Conservation (phyloP, 2,888 invertebrate genomes). For the Scaptomyza cyrtandrae region DNA sequence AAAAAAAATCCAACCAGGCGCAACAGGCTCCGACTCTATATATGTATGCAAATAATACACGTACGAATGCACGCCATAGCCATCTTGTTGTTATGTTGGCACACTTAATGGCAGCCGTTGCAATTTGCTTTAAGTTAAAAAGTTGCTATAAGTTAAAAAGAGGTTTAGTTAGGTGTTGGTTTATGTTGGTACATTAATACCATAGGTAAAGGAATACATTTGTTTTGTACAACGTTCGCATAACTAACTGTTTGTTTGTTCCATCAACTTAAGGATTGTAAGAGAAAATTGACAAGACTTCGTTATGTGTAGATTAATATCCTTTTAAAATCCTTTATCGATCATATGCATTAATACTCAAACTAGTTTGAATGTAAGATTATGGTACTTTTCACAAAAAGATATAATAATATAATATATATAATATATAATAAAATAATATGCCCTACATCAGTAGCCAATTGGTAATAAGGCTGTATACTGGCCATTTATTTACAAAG, state of each 20-base stretch:
- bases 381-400: too few species aligned
- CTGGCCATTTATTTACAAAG: neutral
- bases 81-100: conserved; percentile 22
- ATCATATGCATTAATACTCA: too few species aligned
- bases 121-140: conserved; percentile 24
- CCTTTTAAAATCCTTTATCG: too few species aligned
- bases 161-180: neutral
- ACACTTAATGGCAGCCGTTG: conserved; percentile 36
- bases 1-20: neutral
- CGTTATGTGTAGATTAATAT: too few species aligned
- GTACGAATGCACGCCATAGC: neutral
- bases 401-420: too few species aligned
- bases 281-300: too few species aligned
- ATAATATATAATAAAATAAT: too few species aligned
- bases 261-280: too few species aligned
- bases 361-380: too few species aligned
- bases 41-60: neutral
- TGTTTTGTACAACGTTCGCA: neutral
- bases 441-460: too few species aligned
- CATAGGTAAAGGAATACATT: neutral
- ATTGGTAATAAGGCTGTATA: neutral
- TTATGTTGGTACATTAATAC: neutral
- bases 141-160: conserved; percentile 19
- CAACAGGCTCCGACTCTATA: conserved; percentile 3
- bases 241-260: neutral